Percentiles rank a stretch among this genome's conserved stretches.
phyloP scores from a whole-genome alignment of 2,888 invertebrate genomes.

The Coenonympha glycerion region DNA sequence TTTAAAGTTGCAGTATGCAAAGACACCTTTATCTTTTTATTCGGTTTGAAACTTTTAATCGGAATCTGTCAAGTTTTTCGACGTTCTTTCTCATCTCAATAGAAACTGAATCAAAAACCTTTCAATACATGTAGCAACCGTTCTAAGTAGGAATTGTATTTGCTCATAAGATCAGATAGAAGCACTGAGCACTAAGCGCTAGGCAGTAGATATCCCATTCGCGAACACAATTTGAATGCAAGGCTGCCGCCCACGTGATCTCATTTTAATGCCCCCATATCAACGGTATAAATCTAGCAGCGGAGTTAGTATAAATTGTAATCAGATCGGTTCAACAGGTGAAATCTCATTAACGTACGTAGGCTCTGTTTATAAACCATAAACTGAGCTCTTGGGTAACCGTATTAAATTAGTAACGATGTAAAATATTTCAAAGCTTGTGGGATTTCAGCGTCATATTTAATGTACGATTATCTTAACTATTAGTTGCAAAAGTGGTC shows the following conservation, averaged over 20 bases:
- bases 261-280: conserved; percentile 15
- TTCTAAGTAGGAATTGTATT: neutral
- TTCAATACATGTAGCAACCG: neutral
- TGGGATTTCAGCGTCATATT: too few species aligned
- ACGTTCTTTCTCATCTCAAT: too few species aligned
- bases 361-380: conserved; percentile 8
- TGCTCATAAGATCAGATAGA: too few species aligned
- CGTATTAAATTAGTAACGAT: neutral
- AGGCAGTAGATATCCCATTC: neutral
- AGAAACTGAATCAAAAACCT: too few species aligned
- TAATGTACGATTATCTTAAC: too few species aligned
- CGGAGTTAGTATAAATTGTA: conserved; percentile 32
- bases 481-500: too few species aligned
- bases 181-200: neutral
- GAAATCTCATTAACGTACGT: conserved; percentile 31
- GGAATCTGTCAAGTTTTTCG: too few species aligned
- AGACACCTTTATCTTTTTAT: too few species aligned
- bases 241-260: conserved; percentile 16
- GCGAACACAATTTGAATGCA: conserved; percentile 6
- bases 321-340: conserved; percentile 36
- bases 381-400: neutral
- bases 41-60: too few species aligned
- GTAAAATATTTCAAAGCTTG: too few species aligned
- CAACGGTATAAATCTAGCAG: conserved; percentile 13
- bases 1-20: too few species aligned